Evolutionary conservation across 2,888 invertebrate species (phyloP), one percentile per base, ranked within the genome.

Genomic region (Euproctis similis): DNA sequence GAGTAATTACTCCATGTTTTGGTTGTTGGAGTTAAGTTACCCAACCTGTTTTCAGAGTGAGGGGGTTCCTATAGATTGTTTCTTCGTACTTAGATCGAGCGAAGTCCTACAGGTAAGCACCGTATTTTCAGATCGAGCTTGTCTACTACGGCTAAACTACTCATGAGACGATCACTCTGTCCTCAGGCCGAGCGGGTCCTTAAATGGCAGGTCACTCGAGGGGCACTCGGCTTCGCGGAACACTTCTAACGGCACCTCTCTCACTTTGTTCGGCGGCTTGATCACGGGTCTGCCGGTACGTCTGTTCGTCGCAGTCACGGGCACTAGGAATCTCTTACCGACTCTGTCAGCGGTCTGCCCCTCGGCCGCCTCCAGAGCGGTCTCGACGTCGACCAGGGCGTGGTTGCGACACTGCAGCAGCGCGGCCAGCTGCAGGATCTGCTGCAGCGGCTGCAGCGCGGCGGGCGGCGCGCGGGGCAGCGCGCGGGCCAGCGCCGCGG

Each of bases 121-220:
- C n/a, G n/a, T n/a, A n/a, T n/a, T n/a, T n/a, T n/a, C n/a, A n/a
- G n/a, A n/a, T n/a, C n/a, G n/a, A n/a, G n/a, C n/a, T n/a, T n/a
- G n/a, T n/a, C n/a, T n/a, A n/a, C n/a, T n/a, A n/a, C n/a, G n/a
- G n/a, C n/a, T n/a, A n/a, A n/a, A n/a, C n/a, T n/a, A n/a, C n/a
- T n/a, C n/a, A n/a, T n/a, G n/a, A n/a, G n/a, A n/a, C n/a, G 76
- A 51, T 81, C 75, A 84, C 38, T 84, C 82, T 55, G 84, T 82
- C 62, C 84, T 57, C 13, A 81, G 38, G 28, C 70, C 39, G 0
- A 84, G 36, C 0, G 84, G 84, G 42, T 84, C 82, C 24, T 72
- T 34, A 27, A 64, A 70, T 0, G 84, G 84, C 17, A 81, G 51
- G 17, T 73, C 80, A 46, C 68, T 58, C 8, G 63, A 43, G 12